Evolutionary conservation across 1,140 invertebrate genomes (phyloP).

Genomic region (Drosophila novamexicana): DNA sequence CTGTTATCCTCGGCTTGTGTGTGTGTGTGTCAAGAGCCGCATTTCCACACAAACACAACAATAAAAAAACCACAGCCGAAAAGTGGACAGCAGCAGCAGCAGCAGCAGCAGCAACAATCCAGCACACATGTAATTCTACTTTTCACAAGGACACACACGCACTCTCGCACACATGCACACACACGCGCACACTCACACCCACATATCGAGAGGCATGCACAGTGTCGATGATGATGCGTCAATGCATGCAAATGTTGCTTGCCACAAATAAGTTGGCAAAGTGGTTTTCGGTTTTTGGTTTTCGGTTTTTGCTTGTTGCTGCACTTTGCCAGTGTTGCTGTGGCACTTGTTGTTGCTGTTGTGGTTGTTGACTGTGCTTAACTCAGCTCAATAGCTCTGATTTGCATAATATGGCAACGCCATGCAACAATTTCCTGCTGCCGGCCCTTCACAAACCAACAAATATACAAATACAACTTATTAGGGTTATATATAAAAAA

Average conservation of each 20-base stretch:
- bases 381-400: slow-evolving; percentile 60
- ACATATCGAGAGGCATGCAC: slow-evolving; percentile 33
- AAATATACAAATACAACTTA: slow-evolving; percentile 38
- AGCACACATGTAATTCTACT: slow-evolving; percentile 31
- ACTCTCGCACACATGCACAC: slow-evolving; percentile 11
- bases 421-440: slow-evolving; percentile 71
- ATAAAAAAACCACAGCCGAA: slow-evolving; percentile 13
- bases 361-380: slow-evolving; percentile 40
- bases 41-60: slow-evolving; percentile 25
- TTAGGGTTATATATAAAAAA: slow-evolving; percentile 57
- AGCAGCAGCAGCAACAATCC: slow-evolving; percentile 1
- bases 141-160: slow-evolving; percentile 23
- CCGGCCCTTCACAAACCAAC: slow-evolving; percentile 10
- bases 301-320: slow-evolving; percentile 33
- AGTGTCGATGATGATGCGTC: slow-evolving; percentile 58
- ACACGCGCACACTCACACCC: slow-evolving; percentile 7
- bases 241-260: slow-evolving; percentile 51
- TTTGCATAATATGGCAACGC: slow-evolving; percentile 75
- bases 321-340: slow-evolving; percentile 8
- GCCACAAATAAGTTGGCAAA: slow-evolving; percentile 54
- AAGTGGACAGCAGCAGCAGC: slow-evolving; percentile 38
- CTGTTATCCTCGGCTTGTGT: slow-evolving; percentile 42
- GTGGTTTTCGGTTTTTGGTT: slow-evolving; percentile 47
- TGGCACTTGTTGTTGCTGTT: slow-evolving; percentile 17
- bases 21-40: slow-evolving; percentile 1